Evolutionary conservation across 2,888 invertebrate species (phyloP).

Genomic region (Stenodera caucasica): DNA sequence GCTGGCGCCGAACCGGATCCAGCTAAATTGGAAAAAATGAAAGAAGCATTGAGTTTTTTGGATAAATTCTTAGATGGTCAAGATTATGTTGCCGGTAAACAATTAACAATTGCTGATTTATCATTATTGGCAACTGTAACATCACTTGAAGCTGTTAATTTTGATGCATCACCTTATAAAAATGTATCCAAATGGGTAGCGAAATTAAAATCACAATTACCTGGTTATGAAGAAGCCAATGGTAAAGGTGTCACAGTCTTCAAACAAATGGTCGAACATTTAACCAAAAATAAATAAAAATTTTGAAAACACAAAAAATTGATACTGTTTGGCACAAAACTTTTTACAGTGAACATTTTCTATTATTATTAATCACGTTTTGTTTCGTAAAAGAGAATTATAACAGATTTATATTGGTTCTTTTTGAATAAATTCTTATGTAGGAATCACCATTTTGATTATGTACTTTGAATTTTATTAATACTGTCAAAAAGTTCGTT

Average conservation of each 20-base stretch:
- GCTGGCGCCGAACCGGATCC: constrained; percentile 59
- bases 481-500: too few relatives aligned
- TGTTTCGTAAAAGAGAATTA: too few relatives aligned
- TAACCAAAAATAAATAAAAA: constrained; percentile 38
- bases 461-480: too few relatives aligned
- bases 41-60: constrained; percentile 68
- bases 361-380: too few relatives aligned
- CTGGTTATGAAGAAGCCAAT: constrained; percentile 60
- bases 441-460: too few relatives aligned
- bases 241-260: constrained; percentile 47
- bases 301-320: background rate
- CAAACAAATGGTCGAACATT: constrained; percentile 44
- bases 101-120: constrained; percentile 78
- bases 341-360: background rate
- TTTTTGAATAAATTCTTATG: too few relatives aligned
- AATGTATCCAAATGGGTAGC: constrained; percentile 69
- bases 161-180: constrained; percentile 69
- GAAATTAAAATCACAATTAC: constrained; percentile 61
- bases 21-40: constrained; percentile 69
- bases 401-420: too few relatives aligned
- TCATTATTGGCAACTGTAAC: constrained; percentile 69
- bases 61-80: constrained; percentile 73
- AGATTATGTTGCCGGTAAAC: constrained; percentile 71
- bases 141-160: constrained; percentile 64
- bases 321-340: too few relatives aligned